Conservation (phyloP, 2,797 vertebrate species). For the Botia kubotai region DNA sequence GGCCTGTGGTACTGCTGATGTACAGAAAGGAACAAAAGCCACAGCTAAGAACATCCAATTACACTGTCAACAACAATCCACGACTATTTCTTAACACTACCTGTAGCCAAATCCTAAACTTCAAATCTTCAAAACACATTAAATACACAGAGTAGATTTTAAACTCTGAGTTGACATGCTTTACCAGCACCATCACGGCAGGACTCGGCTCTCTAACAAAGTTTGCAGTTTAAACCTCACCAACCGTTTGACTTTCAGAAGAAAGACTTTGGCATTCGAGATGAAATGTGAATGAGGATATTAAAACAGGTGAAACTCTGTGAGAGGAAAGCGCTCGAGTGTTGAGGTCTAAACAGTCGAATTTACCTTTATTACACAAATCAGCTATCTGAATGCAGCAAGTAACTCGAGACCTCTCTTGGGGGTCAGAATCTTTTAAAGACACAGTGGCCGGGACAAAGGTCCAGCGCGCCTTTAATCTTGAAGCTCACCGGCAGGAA, state of each 20-base stretch:
- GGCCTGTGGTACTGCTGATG: constrained; percentile 6
- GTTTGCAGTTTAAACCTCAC: background rate
- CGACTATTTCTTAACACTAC: background rate
- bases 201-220: constrained; percentile 17
- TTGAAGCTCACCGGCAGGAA: constrained; percentile 77
- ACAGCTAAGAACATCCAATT: background rate
- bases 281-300: constrained; percentile 52
- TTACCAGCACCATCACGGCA: background rate
- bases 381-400: constrained; percentile 70
- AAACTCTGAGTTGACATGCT: too few species aligned
- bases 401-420: constrained; percentile 78
- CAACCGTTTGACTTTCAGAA: constrained; percentile 33
- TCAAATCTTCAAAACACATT: background rate
- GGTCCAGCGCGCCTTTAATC: constrained; percentile 72
- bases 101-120: background rate
- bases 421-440: constrained; percentile 65
- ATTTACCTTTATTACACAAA: constrained; percentile 82
- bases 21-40: constrained; percentile 1
- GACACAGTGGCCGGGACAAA: constrained; percentile 47
- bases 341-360: constrained; percentile 74
- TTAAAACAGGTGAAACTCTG: constrained; percentile 53
- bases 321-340: constrained; percentile 55
- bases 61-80: background rate
- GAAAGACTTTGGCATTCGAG: constrained; percentile 18
- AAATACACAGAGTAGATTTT: too few species aligned